Base-by-base conservation (phyloP, 1,140 invertebrate species). In the Steinernema khuongi region DNA sequence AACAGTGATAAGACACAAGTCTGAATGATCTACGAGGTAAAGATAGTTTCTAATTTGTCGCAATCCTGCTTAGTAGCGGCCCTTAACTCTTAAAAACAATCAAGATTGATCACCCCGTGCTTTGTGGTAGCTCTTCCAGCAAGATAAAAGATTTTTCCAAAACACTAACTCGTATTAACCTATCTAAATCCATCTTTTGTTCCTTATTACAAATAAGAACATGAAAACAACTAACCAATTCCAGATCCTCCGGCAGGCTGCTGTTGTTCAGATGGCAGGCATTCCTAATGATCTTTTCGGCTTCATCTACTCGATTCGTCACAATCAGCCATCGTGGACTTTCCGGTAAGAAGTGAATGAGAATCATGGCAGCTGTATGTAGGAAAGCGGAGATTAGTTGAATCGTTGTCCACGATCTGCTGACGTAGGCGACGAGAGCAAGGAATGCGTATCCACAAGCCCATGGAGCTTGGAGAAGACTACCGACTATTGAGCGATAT, bases 191-290 rank as follows among this genome's bases (percentile, higher is more conserved):
- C n/a, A n/a, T n/a, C n/a, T n/a, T n/a, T n/a, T n/a, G n/a, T n/a
- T n/a, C n/a, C n/a, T n/a, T n/a, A n/a, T n/a, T n/a, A n/a, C n/a
- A n/a, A n/a, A n/a, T n/a, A n/a, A n/a, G n/a, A n/a, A n/a, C n/a
- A n/a, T n/a, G n/a, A n/a, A n/a, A n/a, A 11, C 18, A 19, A 19
- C 80, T 31, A 50, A 83, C 82, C 68, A 82, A 28, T 60, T 77
- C 81, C 22, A 83, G 60, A 69, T 84, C 81, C 1, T 79, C 78
- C n/a, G 81, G 81, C 2, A 83, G 66, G 1, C 68, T 70, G 36
- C 74, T 80, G 26, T 85, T 80, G 66, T 85, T 85, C 28, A 80
- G 77, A 43, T 79, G 73, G 70, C 80, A 84, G n/a, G 83, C 83
- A 36, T 80, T 74, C n/a, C 82, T 33, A 44, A 83, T 79, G 11